Evolutionary conservation across 2,888 invertebrate genomes (phyloP), one percentile per base, ranked within the genome.

Genomic region (Ommatoiulus sabulosus): DNA sequence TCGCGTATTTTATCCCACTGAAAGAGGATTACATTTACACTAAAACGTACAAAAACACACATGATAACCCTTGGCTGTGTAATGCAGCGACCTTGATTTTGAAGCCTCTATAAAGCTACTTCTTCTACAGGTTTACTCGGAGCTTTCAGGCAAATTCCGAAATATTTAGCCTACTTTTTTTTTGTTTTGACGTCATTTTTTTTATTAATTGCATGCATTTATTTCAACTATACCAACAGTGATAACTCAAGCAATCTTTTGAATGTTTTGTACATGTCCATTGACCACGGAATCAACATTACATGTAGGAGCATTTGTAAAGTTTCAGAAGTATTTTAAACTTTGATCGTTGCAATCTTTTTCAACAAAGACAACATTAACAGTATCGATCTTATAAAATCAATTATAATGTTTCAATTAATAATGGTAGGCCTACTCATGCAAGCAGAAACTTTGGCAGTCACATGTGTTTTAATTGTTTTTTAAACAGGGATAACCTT

Each of bases 91-190:
- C 80, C 80, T 80, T 80, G 80, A 80, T 35, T 80, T 35, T 63
- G 63, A 63, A 63, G 20, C 63, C 63, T 80, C 15, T 24, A 72
- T 24, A 72, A 80, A 12, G 52, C 12, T 52, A 80, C 15, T 80
- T 10, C 8, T 57, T 57, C 7, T 24, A 72, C 24, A 10, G 72
- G 20, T 24, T 80, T 80, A 12, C 80, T 35, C 35, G 1, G 12
- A 43, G 35, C 80, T 80, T 80, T 15, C 80, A 80, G 80, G 80
- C 80, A 80, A 80, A 80, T 80, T 80, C 72, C 80, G 15, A 35
- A 35, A 35, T 35, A 35, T 24, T 3, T 12, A 35, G 15, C 35
- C 0, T 24, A 20, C 1, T 24, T 12, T 52, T 80, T 80, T 24
- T 80, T 35, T 35, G 35, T 35, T 15, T 43, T 80, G 80, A 35